Evolutionary conservation across 1,140 invertebrate species (phyloP).

Genomic region (Platorchestia sp.): DNA sequence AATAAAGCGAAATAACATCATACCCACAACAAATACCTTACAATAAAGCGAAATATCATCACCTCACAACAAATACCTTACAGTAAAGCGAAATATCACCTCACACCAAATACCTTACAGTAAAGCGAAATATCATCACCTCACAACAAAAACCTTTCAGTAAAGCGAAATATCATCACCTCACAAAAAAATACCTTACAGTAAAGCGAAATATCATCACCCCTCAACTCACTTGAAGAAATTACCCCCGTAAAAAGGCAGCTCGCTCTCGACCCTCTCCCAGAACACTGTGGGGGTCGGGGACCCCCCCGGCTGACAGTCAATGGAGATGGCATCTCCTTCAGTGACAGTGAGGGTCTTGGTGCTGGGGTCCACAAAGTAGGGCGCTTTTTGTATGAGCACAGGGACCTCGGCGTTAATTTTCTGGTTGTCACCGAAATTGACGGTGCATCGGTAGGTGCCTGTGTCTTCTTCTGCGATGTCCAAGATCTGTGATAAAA

Average conservation of each 20-base stretch:
- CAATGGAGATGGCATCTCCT: constrained; percentile 65
- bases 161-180: no score
- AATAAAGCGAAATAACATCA: no score
- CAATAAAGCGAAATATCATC: no score
- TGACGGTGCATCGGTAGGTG: constrained; percentile 61
- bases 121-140: no score
- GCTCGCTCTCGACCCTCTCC: constrained; percentile 61
- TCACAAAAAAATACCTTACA: no score
- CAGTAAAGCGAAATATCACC: no score
- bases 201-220: no score
- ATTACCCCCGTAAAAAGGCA: constrained; percentile 64
- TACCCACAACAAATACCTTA: no score
- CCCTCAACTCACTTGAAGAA: constrained; percentile 64
- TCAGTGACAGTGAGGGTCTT: constrained; percentile 64
- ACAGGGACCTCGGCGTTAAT: constrained; percentile 66
- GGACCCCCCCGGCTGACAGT: constrained; percentile 64
- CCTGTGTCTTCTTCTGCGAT: constrained; percentile 60
- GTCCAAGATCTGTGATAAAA: constrained; percentile 59
- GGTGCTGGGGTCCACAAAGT: constrained; percentile 63
- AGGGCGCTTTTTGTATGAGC: constrained; percentile 57
- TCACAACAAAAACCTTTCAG: no score
- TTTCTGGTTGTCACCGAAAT: constrained; percentile 65
- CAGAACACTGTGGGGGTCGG: constrained; percentile 65
- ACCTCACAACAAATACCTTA: no score
- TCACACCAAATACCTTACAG: no score